A percentile compares a stretch with the other conserved stretches of the same genome.
Evolutionary conservation across 2,113 vertebrate species (phyloP).

Genomic region (Rhabdomys dilectus): DNA sequence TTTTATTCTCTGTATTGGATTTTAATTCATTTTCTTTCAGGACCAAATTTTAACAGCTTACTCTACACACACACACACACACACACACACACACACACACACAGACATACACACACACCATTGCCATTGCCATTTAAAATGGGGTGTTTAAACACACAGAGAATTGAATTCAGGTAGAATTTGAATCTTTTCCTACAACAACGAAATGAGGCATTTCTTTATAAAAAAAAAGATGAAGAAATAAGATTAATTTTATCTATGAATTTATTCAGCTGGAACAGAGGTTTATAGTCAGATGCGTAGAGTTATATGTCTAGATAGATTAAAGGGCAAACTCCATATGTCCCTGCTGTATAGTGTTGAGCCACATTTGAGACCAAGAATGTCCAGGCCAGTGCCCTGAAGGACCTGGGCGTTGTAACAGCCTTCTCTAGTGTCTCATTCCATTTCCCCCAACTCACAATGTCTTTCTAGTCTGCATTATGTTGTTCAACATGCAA

Average conservation of each 20-base stretch:
- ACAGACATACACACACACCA: background rate
- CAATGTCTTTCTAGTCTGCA: background rate
- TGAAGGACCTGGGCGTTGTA: background rate
- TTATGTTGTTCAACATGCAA: background rate
- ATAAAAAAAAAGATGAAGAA: background rate
- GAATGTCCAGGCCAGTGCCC: background rate
- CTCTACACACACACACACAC: background rate
- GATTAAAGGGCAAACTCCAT: background rate
- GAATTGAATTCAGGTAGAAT: background rate
- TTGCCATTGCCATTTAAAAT: conserved; percentile 29
- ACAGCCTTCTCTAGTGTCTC: background rate
- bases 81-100: background rate
- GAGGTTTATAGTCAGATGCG: background rate
- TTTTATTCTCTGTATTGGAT: background rate
- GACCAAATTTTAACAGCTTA: background rate
- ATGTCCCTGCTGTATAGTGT: background rate
- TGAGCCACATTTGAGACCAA: background rate
- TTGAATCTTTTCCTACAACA: background rate
- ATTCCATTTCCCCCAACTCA: background rate
- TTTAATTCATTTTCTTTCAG: conserved; percentile 33
- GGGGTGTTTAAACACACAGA: background rate
- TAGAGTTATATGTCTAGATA: background rate
- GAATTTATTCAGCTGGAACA: conserved; percentile 19
- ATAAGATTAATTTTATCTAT: conserved; percentile 31
- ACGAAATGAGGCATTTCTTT: background rate